phyloP scores from a whole-genome alignment of 2,113 vertebrate species.

The Carettochelys insculpta region DNA sequence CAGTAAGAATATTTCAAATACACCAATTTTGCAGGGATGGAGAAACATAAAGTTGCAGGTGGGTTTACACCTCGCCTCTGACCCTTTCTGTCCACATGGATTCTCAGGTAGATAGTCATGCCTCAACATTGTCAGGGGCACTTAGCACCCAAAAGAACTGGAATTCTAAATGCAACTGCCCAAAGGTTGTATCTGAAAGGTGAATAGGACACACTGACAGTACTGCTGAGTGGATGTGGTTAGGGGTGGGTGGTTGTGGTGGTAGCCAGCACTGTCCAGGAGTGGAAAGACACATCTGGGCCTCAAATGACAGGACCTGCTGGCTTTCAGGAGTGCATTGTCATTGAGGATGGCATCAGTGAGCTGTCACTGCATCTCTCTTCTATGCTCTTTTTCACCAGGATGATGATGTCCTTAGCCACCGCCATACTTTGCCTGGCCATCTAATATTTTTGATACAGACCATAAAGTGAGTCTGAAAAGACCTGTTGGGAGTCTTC shows the following conservation, averaged over 20 bases:
- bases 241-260: neutral
- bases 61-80: neutral
- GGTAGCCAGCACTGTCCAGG: neutral
- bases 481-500: too few relatives aligned
- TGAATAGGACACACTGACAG: neutral
- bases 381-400: neutral
- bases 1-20: neutral
- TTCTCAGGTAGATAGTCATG: neutral
- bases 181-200: neutral
- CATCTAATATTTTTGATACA: neutral
- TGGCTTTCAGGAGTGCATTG: neutral
- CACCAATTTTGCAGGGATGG: neutral
- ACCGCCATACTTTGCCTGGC: neutral
- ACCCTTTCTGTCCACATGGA: neutral
- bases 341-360: neutral
- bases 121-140: neutral
- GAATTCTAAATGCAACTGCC: neutral
- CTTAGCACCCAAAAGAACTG: neutral
- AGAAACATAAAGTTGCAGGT: neutral
- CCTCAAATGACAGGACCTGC: neutral
- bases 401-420: neutral
- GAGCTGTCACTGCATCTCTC: neutral
- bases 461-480: slow-evolving; percentile 4
- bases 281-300: neutral
- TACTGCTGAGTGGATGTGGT: neutral